Evolutionary conservation across 2,888 invertebrate species (phyloP).

Genomic region (Ametastegia equiseti): DNA sequence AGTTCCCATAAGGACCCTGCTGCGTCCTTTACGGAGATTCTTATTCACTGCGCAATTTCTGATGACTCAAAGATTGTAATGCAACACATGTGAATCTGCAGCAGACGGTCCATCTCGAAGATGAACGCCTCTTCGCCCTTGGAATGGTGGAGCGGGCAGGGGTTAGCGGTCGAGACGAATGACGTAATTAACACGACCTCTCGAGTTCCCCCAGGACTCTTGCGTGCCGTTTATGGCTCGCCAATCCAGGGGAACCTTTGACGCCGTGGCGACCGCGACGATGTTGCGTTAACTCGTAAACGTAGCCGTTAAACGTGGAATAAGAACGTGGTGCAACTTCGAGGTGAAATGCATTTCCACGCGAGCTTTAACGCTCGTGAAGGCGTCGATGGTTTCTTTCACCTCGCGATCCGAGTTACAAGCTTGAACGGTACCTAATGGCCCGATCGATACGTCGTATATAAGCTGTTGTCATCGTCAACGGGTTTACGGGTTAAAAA

Average conservation of each 20-base stretch:
- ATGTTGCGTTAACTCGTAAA: conserved; percentile 57
- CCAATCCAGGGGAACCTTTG: conserved; percentile 29
- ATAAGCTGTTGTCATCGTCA: background rate
- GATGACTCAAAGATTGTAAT: background rate
- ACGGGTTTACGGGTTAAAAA: background rate
- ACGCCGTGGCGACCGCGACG: conserved; percentile 38
- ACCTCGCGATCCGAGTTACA: background rate
- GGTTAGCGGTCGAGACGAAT: conserved; percentile 37
- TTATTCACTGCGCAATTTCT: background rate
- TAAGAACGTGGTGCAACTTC: conserved; percentile 51
- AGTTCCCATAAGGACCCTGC: too few relatives aligned
- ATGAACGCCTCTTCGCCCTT: conserved; percentile 8
- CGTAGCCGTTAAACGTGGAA: conserved; percentile 60
- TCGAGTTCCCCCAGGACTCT: conserved; percentile 17
- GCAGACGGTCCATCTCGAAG: background rate
- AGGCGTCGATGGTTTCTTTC: background rate
- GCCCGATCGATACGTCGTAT: background rate
- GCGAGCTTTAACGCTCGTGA: background rate
- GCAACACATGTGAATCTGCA: conserved; percentile 10
- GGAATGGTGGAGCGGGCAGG: too few relatives aligned
- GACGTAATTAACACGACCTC: conserved; percentile 38
- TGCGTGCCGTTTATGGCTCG: conserved; percentile 39
- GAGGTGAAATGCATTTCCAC: conserved; percentile 18
- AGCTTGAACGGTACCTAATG: background rate
- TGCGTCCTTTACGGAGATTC: background rate